phyloP scores from a whole-genome alignment of 2,888 invertebrate species.

The Monopis laevigella region DNA sequence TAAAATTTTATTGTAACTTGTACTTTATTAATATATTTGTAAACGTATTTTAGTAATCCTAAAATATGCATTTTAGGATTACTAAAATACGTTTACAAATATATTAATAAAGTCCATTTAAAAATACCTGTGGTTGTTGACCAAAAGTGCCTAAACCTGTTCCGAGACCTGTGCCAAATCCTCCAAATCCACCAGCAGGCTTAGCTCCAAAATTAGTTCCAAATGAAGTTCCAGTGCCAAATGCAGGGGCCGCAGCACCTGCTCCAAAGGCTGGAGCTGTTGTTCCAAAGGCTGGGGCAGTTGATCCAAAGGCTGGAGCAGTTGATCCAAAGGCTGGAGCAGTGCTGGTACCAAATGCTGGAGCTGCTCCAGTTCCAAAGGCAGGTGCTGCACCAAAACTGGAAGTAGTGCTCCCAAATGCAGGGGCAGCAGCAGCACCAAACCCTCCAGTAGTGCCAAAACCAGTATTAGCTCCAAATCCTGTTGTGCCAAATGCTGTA shows the following conservation, averaged over 20 bases:
- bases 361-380: conserved; percentile 36
- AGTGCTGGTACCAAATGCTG: conserved; percentile 46
- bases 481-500: conserved; percentile 22
- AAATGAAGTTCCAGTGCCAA: conserved; percentile 36
- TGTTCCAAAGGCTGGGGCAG: conserved; percentile 38
- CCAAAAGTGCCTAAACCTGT: conserved; percentile 43
- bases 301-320: conserved; percentile 34
- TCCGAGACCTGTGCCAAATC: conserved; percentile 48
- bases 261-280: conserved; percentile 39
- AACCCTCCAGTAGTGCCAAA: conserved; percentile 22
- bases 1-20: too few relatives aligned
- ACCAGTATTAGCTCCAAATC: conserved; percentile 40
- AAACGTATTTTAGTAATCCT: too few relatives aligned
- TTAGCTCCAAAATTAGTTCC: conserved; percentile 52
- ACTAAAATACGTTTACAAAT: too few relatives aligned
- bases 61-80: too few relatives aligned
- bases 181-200: conserved; percentile 24
- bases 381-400: conserved; percentile 20
- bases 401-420: conserved; percentile 37
- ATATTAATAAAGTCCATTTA: too few relatives aligned
- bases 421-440: conserved; percentile 28
- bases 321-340: conserved; percentile 15
- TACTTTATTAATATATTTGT: too few relatives aligned
- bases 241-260: conserved; percentile 34
- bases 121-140: conserved; percentile 42